phyloP scores from a whole-genome alignment of 2,888 invertebrate species.

The Iphiclides podalirius region DNA sequence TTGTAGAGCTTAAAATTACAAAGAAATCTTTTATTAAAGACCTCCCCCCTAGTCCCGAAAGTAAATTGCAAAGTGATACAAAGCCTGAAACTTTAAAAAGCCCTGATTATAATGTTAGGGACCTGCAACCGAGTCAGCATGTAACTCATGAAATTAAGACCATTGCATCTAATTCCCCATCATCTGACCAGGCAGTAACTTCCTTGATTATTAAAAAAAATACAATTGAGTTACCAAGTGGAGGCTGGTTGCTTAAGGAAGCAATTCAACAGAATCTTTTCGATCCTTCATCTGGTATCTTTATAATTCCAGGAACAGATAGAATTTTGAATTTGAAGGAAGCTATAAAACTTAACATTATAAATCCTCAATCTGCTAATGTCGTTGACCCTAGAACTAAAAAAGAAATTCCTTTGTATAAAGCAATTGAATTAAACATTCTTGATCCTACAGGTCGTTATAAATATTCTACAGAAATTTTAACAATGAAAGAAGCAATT shows the following conservation, averaged over 20 bases:
- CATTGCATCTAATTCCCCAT: conserved; percentile 60
- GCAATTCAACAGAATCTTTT: conserved; percentile 91
- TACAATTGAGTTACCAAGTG: conserved; percentile 88
- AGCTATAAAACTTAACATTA: conserved; percentile 90
- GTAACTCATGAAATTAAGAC: conserved; percentile 57
- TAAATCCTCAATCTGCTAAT: conserved; percentile 90
- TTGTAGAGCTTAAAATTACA: conserved; percentile 74
- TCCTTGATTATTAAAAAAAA: conserved; percentile 82
- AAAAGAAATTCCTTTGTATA: conserved; percentile 83
- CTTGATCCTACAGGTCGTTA: conserved; percentile 90
- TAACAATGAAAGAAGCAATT: conserved; percentile 89
- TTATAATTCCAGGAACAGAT: conserved; percentile 93
- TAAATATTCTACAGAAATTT: conserved; percentile 65
- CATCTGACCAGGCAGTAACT: conserved; percentile 71
- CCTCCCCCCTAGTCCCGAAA: conserved; percentile 66
- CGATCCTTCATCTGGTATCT: conserved; percentile 90
- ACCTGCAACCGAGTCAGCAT: conserved; percentile 45
- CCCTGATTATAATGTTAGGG: conserved; percentile 66
- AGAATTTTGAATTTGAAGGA: conserved; percentile 91
- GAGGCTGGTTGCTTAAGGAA: conserved; percentile 90
- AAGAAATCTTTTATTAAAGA: conserved; percentile 76
- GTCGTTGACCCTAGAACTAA: conserved; percentile 89
- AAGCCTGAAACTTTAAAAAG: conserved; percentile 81
- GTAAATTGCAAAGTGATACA: conserved; percentile 71
- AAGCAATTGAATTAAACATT: conserved; percentile 89